phyloP scores from a whole-genome alignment of 2,888 invertebrate genomes.

The Neelides folsomi region DNA sequence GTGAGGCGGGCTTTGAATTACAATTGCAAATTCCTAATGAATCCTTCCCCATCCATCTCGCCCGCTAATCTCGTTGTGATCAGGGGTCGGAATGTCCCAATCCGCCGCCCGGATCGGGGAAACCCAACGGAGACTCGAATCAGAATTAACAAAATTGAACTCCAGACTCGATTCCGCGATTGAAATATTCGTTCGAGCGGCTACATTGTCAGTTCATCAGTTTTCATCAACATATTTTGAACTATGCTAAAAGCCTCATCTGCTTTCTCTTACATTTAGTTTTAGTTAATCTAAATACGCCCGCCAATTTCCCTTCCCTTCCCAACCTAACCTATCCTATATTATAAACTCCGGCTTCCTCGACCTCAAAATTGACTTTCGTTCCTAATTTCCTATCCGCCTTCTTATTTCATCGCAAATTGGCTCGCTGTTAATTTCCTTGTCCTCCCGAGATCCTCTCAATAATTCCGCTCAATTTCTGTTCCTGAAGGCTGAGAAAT shows the following conservation, averaged over 20 bases:
- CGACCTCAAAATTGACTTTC: conserved; percentile 15
- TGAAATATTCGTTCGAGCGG: conserved; percentile 26
- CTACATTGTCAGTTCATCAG: conserved; percentile 20
- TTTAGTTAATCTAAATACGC: conserved; percentile 2
- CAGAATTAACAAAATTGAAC: conserved; percentile 24
- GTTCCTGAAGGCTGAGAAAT: no score
- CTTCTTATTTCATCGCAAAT: no score
- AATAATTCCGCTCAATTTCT: no score
- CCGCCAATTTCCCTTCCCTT: background rate
- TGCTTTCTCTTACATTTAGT: conserved; percentile 2
- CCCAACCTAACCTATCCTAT: no score
- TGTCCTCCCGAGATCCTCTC: no score
- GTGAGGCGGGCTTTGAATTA: conserved; percentile 6
- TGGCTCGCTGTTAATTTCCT: no score
- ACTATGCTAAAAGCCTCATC: background rate
- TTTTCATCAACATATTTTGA: background rate
- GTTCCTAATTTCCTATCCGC: no score
- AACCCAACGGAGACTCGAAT: conserved; percentile 11
- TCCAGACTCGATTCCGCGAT: conserved; percentile 20
- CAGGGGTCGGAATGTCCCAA: conserved; percentile 13
- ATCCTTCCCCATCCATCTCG: conserved; percentile 16
- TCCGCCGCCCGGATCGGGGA: background rate
- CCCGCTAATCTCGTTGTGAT: conserved; percentile 18
- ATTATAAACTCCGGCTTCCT: background rate
- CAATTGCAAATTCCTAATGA: conserved; percentile 7